These are phyloP conservation scores for Pedicia rivosa DNA, from an alignment of 2,888 invertebrate genomes.

Conservation along the genomic window DNA sequence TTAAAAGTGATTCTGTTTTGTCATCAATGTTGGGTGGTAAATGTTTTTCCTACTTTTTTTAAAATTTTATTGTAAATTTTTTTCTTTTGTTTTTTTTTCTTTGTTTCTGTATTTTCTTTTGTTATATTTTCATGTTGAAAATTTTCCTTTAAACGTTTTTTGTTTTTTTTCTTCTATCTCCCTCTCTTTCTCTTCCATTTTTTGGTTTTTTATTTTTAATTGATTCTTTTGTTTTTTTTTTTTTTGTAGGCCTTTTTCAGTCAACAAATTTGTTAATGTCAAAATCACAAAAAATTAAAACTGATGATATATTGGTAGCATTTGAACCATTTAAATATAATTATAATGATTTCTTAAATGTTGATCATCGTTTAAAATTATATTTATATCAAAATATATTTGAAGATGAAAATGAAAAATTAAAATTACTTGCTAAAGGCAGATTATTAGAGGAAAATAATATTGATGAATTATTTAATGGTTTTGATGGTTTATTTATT, in stretches of 20 bases:
- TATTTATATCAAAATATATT: constrained; percentile 38
- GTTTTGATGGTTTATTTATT: constrained; percentile 33
- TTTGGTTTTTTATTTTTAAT: no score
- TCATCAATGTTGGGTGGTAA: no score
- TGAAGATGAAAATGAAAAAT: constrained; percentile 36
- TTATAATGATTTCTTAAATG: constrained; percentile 34
- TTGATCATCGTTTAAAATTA: constrained; percentile 42
- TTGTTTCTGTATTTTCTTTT: no score
- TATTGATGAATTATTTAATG: constrained; percentile 14
- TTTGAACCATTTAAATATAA: constrained; percentile 32
- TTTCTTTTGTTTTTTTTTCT: no score
- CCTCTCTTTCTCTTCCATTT: no score
- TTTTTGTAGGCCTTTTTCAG: constrained; percentile 31
- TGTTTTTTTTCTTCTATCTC: no score
- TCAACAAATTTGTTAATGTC: constrained; percentile 32
- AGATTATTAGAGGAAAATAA: constrained; percentile 29
- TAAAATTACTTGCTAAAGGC: constrained; percentile 35
- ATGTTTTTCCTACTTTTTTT: no score
- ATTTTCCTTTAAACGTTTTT: no score
- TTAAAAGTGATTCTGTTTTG: no score
- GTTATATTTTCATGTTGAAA: no score
- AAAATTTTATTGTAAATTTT: no score
- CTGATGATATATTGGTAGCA: constrained; percentile 14
- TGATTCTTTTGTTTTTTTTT: neutral
- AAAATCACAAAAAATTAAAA: constrained; percentile 23